Evolutionary conservation across 2,888 invertebrate species (phyloP).

Genomic region (Phortica magna): DNA sequence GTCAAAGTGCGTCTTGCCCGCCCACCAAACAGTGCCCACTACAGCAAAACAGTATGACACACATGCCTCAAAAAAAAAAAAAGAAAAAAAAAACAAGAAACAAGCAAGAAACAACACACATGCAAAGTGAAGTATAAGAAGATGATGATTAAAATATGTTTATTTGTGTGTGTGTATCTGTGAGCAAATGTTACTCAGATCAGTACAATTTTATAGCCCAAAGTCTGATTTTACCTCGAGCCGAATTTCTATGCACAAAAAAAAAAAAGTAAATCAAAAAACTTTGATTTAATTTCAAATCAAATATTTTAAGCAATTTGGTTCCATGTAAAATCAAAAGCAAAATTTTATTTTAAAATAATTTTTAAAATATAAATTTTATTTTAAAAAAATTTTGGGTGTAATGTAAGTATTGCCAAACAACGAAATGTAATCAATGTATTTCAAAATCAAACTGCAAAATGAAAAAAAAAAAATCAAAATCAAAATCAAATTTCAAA

Average conservation of each 20-base stretch:
- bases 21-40: neutral
- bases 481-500: conserved; percentile 2
- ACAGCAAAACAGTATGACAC: conserved; percentile 35
- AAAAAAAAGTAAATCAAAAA: neutral
- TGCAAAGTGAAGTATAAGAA: neutral
- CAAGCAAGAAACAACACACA: neutral
- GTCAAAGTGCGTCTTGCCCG: neutral
- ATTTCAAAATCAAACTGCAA: conserved; percentile 48
- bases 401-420: conserved; percentile 75
- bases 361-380: conserved; percentile 77
- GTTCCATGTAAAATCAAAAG: conserved; percentile 74
- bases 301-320: conserved; percentile 50
- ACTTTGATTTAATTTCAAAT: neutral
- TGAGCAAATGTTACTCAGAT: neutral
- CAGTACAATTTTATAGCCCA: conserved; percentile 54
- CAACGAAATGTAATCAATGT: conserved; percentile 63
- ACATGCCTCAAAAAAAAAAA: conserved; percentile 19
- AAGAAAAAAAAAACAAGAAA: neutral
- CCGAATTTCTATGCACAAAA: conserved; percentile 51
- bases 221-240: conserved; percentile 73
- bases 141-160: neutral
- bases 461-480: conserved; percentile 29
- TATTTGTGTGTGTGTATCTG: neutral
- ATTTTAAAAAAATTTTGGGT: conserved; percentile 77
- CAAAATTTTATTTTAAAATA: conserved; percentile 77